Percentiles rank a stretch among this genome's conserved stretches.
Conservation (phyloP, 2,113 vertebrate genomes). For the Tachuris rubrigastra region DNA sequence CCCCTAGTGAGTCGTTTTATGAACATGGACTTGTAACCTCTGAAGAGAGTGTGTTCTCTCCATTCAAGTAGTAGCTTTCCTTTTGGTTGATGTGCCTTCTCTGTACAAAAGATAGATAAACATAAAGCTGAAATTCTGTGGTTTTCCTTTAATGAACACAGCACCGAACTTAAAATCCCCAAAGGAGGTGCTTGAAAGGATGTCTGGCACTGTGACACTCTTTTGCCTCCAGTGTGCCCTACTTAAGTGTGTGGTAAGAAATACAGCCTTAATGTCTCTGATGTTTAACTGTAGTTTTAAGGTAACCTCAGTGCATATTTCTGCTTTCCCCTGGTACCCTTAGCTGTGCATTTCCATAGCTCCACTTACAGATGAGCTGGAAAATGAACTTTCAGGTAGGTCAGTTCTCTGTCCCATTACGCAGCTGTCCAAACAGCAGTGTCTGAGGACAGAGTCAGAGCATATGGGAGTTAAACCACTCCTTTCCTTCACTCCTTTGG, state of each 20-base stretch:
- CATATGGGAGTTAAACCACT: background rate
- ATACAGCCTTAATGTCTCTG: background rate
- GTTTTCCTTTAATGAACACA: background rate
- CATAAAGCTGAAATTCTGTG: background rate
- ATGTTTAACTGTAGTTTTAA: background rate
- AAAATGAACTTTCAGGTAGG: background rate
- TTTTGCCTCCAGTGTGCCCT: background rate
- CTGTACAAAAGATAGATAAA: background rate
- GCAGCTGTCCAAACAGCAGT: background rate
- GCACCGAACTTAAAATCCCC: background rate
- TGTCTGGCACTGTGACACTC: background rate
- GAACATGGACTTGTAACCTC: background rate
- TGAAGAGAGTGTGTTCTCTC: background rate
- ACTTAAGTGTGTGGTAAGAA: background rate
- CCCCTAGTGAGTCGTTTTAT: background rate
- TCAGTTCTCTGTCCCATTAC: background rate
- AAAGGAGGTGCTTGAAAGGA: background rate
- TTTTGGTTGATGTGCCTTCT: background rate
- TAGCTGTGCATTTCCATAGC: background rate
- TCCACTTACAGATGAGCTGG: background rate
- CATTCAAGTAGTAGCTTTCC: background rate
- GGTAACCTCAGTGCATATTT: background rate
- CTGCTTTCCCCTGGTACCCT: background rate
- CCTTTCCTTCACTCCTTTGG: background rate
- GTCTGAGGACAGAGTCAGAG: background rate